phyloP scores from a whole-genome alignment of 2,797 vertebrate species.

The Rhynchonycteris naso region DNA sequence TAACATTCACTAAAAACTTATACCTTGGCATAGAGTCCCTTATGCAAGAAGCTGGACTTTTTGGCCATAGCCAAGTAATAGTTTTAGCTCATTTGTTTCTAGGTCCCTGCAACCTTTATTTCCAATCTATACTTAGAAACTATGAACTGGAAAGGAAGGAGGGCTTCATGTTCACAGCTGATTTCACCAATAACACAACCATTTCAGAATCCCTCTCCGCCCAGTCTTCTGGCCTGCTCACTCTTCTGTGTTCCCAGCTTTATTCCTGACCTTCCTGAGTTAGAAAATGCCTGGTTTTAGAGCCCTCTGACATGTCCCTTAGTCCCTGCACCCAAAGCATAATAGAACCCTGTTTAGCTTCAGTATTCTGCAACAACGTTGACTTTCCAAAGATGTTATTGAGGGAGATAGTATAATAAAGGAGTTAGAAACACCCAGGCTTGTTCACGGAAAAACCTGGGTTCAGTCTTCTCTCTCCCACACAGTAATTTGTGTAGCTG shows the following conservation, averaged over 20 bases:
- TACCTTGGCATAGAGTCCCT: background rate
- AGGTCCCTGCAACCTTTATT: background rate
- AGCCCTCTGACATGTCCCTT: background rate
- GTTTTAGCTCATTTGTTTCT: background rate
- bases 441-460: background rate
- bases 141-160: background rate
- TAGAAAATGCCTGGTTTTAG: background rate
- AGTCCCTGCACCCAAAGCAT: too few species aligned
- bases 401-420: background rate
- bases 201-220: background rate
- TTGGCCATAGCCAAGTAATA: background rate
- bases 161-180: background rate
- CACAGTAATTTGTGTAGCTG: background rate
- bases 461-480: background rate
- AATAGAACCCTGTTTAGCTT: background rate
- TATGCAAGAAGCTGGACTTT: background rate
- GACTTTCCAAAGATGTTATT: background rate
- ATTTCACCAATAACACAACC: background rate
- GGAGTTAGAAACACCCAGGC: background rate
- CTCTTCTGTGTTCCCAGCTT: background rate
- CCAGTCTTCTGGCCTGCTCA: background rate
- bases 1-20: background rate
- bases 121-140: background rate
- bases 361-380: background rate
- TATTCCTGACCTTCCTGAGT: background rate